Evolutionary conservation across 2,113 vertebrate species (phyloP), one percentile per base, ranked within the genome.

Genomic region (Psilopogon haemacephalus): DNA sequence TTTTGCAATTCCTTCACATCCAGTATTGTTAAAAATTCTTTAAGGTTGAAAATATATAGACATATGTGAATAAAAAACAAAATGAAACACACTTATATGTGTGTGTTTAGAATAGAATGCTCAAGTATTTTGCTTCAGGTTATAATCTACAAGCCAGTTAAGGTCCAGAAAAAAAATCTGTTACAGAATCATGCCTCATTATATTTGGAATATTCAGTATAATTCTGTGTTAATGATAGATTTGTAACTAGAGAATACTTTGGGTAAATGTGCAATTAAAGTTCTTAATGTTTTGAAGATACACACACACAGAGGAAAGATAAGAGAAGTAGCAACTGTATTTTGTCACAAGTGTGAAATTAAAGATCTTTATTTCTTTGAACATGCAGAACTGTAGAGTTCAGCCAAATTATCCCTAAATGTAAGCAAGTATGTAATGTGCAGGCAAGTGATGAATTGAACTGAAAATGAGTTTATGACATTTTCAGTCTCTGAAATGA

Each of bases 331-430:
- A 37, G 5, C 50, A 72, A 40, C 8, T 24, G 8, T 35, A 15
- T 56, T 75, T 75, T 56, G 50, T 21, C 71, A 65, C n/a, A 54
- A 79, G 48, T 82, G 58, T 69, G 44, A 87, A 89, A 92, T 84
- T 65, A 85, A 82, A 24, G 19, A 54, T 52, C 38, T 89, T 91
- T 52, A 76, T 72, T 89, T 48, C 30, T 30, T 19, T 46, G 54
- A 89, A 75, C 16, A 32, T 3, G 3, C n/a, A 65, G 67, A 89
- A 44, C 23, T 68, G 17, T 12, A 9, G 56, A 46, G 35, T 72
- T 87, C 58, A 71, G 52, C 20, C 38, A 20, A 58, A 7, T 6
- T 78, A 52, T 48, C 38, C 11, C 58, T 60, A 62, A 28, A 15
- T 44, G 32, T 30, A 55, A 33, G 32, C 0, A 35, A 56, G 8